phyloP scores from a whole-genome alignment of 2,888 invertebrate species.

The Nephrotoma guestfalica region DNA sequence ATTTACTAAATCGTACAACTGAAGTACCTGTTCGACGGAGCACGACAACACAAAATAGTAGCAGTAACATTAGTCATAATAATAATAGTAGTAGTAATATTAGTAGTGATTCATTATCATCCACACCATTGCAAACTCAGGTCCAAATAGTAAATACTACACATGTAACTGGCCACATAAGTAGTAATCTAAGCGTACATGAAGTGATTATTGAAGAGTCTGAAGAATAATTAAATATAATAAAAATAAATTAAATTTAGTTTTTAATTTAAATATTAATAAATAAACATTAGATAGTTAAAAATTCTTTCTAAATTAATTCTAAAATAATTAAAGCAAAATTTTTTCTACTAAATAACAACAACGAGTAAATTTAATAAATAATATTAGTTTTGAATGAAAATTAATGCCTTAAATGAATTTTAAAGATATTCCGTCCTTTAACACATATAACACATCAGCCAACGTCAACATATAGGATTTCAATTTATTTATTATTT shows the following conservation, averaged over 20 bases:
- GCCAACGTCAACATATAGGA: neutral
- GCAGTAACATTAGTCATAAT: slow-evolving; percentile 1
- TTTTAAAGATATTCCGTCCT: neutral
- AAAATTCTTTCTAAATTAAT: neutral
- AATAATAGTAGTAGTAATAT: neutral
- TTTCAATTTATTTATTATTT: neutral
- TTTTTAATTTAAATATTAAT: neutral
- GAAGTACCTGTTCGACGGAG: slow-evolving; percentile 15
- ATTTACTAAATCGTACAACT: slow-evolving; percentile 54
- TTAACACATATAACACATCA: neutral
- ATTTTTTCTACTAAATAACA: neutral
- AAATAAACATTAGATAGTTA: neutral
- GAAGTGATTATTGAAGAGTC: slow-evolving; percentile 21
- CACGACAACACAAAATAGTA: slow-evolving; percentile 5
- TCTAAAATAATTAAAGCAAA: neutral
- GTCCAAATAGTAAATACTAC: slow-evolving; percentile 9
- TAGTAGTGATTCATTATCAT: neutral
- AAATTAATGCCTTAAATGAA: neutral
- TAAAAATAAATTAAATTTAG: neutral
- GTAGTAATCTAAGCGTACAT: slow-evolving; percentile 13
- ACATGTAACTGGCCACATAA: neutral
- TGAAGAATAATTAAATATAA: slow-evolving; percentile 11
- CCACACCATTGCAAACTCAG: slow-evolving; percentile 12
- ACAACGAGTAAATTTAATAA: neutral
- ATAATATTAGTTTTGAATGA: neutral